Base-by-base conservation (phyloP, 2,797 vertebrate species). In the Esox masquinongy region DNA sequence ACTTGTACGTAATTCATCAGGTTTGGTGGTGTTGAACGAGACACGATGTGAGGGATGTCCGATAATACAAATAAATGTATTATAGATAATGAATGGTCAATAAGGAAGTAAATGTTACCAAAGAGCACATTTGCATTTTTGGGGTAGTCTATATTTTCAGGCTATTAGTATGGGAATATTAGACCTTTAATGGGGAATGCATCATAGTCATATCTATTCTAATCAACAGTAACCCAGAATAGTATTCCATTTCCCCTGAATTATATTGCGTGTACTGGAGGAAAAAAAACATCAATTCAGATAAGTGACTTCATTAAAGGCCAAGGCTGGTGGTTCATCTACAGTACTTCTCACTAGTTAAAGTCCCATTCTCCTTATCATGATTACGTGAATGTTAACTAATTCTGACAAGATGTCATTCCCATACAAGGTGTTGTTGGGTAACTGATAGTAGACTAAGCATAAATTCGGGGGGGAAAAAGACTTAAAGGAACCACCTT, bases 371-470 rank as follows among this genome's bases (percentile, higher is more conserved):
- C 68, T 78, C n/a, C 53, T 16, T 36, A n/a, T 59, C n/a, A 0
- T 80, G 71, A 61, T 71, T 79, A 53, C 47, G 53, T 66, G 56
- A 80, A 83, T 79, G 34, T 73, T 56, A 76, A 81, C 76, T 80
- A 70, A 83, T 74, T 67, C 70, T 80, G 49, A 74, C 3, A 77
- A 75, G 22, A 78, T 74, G 43, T 77, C 14, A 75, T 76, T 53
- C 82, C 71, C 74, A 56, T 17, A 12, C 16, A 56, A 70, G 72
- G 56, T 22, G 75, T 56, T n/a, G 24, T 19, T 63, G 69, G 51
- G 36, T 64, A 66, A 67, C 12, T 50, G 16, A 50, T 15, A 29
- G 4, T 56, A 71, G 31, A 72, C 47, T 9, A 77, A 39, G 36
- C 36, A 34, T 34, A 34, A 2, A 34, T 34, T 39, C 29, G 1